A percentile compares a stretch with the other conserved stretches of the same genome.
Evolutionary conservation across 2,113 vertebrate genomes (phyloP).

Genomic region (Ariopsis seemanni): DNA sequence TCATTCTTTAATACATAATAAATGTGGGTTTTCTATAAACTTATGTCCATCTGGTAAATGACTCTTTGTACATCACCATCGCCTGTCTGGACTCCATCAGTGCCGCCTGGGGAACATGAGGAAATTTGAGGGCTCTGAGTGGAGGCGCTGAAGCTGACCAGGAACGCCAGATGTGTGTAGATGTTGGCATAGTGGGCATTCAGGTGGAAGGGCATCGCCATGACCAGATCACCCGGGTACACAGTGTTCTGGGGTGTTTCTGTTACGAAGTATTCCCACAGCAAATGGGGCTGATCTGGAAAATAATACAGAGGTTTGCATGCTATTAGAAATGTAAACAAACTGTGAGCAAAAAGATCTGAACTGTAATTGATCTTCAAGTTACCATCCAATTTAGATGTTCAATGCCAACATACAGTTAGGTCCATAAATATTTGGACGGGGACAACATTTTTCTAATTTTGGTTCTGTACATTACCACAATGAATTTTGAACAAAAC

Average conservation of each 20-base stretch:
- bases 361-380: not conserved
- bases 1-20: not conserved
- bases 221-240: slow-evolving; percentile 1
- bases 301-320: too few relatives aligned
- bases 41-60: not conserved
- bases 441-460: too few relatives aligned
- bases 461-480: too few relatives aligned
- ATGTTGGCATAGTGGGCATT: slow-evolving; percentile 5
- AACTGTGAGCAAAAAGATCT: not conserved
- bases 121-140: slow-evolving; percentile 22
- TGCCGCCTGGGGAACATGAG: slow-evolving; percentile 20
- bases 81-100: not conserved
- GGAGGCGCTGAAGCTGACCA: slow-evolving; percentile 39
- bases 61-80: not conserved
- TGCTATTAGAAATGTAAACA: not conserved
- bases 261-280: not conserved
- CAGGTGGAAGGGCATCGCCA: slow-evolving; percentile 43
- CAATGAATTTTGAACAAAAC: too few relatives aligned
- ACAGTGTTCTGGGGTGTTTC: slow-evolving; percentile 6
- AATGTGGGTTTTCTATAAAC: not conserved
- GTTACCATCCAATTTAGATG: not conserved
- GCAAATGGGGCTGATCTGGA: not conserved
- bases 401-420: not conserved
- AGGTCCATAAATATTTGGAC: too few relatives aligned
- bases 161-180: slow-evolving; percentile 35